These are phyloP conservation scores for Lepidurus arcticus DNA, from an alignment of 1,140 invertebrate species.

Conservation along the genomic window DNA sequence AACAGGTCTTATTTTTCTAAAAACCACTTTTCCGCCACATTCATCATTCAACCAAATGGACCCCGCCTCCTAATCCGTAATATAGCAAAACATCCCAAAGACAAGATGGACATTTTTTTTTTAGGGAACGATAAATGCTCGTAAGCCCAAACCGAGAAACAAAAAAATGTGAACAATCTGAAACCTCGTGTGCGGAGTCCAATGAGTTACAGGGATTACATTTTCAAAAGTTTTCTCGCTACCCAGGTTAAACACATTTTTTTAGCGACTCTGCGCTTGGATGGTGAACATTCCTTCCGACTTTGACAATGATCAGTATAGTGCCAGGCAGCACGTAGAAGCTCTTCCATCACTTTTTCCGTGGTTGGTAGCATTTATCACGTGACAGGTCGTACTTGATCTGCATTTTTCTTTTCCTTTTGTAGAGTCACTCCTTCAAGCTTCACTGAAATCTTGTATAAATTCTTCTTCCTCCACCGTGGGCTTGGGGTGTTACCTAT, in stretches of 20 bases:
- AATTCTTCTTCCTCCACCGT: not conserved
- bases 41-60: not conserved
- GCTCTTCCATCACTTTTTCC: not conserved
- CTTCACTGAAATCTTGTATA: not conserved
- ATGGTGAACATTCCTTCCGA: not conserved
- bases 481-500: not conserved
- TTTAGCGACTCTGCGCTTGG: not conserved
- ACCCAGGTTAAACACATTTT: not conserved
- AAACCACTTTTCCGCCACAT: conserved; percentile 18
- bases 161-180: no score
- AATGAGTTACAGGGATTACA: no score
- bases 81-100: not conserved
- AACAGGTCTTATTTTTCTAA: not conserved
- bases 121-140: no score
- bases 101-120: not conserved
- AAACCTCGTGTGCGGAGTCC: no score
- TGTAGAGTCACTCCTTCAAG: not conserved
- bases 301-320: not conserved
- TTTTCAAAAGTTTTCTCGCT: no score
- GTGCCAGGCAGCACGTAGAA: not conserved
- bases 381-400: not conserved
- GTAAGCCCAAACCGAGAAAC: no score
- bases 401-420: not conserved
- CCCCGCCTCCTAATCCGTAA: not conserved
- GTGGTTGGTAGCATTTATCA: not conserved